Base-by-base conservation (phyloP, 35 echinoderm and acorn worm species). In the Heliocidaris tuberculata region DNA sequence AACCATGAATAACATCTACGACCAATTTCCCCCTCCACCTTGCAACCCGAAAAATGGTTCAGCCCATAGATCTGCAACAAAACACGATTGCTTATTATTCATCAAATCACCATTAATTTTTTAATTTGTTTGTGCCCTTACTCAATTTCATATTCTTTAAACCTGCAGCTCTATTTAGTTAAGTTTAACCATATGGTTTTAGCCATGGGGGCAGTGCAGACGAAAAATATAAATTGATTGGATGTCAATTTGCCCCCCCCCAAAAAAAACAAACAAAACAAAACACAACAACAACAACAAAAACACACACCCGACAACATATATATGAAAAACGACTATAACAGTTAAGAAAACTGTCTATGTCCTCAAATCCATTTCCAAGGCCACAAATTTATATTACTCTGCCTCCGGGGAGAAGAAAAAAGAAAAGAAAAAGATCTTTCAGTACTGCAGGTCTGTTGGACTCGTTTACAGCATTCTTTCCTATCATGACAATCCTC, bases 401-500 rank as follows among this genome's bases (percentile, higher is more conserved):
- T 78, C 7, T 78, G 65, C 65, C 65, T n/a, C 65, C 0, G 27
- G 65, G 65, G 65, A 78, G 19, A n/a, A 56, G 65, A 19, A 7
- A 78, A 78, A 78, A 78, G 21, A 78, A 78, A 78, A 78, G 65
- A 78, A 78, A 78, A 78, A 78, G 65, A 78, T 78, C 65, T 78
- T 78, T 78, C 65, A 78, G 65, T 78, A 78, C 65, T 78, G 21
- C 65, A 78, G 65, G 65, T 78, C 65, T 78, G 65, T 78, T 78
- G 65, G 65, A 78, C 65, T 78, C 65, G 65, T 78, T 78, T 78
- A 78, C 5, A 78, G 65, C 65, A 78, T 78, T 78, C 65, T 78
- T 78, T 78, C 65, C 27, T 78, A 78, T 78, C 65, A 78, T 78
- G 65, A 78, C 65, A 78, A 78, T 78, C 65, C 65, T 24, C 65